Base-by-base conservation (phyloP, 2,797 vertebrate genomes). In the Adelosebastes latens region DNA sequence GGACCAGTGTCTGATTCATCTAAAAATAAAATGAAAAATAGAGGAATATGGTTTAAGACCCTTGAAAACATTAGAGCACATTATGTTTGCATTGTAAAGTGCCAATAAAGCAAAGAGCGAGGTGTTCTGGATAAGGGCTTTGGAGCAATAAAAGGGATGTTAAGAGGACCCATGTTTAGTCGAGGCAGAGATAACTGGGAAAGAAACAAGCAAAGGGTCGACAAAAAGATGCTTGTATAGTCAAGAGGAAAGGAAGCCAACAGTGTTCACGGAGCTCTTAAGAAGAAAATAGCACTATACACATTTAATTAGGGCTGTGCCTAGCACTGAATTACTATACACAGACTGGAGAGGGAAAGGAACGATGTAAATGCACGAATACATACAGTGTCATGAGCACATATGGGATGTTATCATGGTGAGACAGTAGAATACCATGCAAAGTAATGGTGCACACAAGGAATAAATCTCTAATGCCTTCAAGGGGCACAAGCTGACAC, bases 201-300 rank as follows among this genome's bases (percentile, higher is more conserved):
- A 81, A 82, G 77, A 85, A 79, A 73, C 58, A 36, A 64, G 64
- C 46, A 67, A 32, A 59, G 69, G 69, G 75, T 72, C 63, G 20
- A 79, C 75, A 88, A 82, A 84, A 75, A 77, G 78, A 87, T 78
- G 63, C 53, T 52, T 87, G 79, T 81, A 80, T 75, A 74, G 79
- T 68, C 78, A 78, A 61, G 56, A 85, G 70, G 85, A 56, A 76
- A 59, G n/a, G 71, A 75, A 16, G 76, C 73, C 75, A 90, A 78
- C 31, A 55, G 27, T 49, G 79, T 27, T 72, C 73, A 80, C 2
- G 6, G 66, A 27, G 25, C 24, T 76, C 55, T 61, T 32, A 8
- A 62, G 53, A 70, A 72, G 60, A 75, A 72, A 78, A 32, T 73
- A 80, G 77, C 83, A 76, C 34, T 62, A 53, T 62, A 56, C n/a